Conservation (phyloP, 2,888 invertebrate species). For the Perithous albicinctus region DNA sequence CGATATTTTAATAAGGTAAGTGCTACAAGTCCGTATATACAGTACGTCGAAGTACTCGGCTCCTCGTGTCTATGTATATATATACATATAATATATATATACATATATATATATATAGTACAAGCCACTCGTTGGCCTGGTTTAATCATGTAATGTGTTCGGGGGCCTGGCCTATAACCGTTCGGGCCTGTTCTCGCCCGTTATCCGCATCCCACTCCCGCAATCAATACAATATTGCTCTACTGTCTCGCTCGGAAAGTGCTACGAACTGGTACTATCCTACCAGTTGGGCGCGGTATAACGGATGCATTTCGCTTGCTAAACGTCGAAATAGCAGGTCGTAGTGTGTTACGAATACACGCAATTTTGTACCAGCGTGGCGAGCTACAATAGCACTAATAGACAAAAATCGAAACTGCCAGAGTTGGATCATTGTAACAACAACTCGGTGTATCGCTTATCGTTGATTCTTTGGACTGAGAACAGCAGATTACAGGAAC, state of each 20-base stretch:
- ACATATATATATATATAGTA: too few relatives aligned
- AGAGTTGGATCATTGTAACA: not conserved
- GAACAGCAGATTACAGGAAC: not conserved
- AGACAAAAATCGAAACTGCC: constrained; percentile 49
- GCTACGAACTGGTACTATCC: constrained; percentile 7
- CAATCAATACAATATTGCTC: constrained; percentile 84
- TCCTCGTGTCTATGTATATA: too few relatives aligned
- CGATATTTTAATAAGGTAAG: constrained; percentile 85
- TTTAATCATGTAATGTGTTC: constrained; percentile 85
- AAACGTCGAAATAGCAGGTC: constrained; percentile 71
- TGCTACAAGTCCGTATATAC: constrained; percentile 82
- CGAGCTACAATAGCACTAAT: constrained; percentile 1
- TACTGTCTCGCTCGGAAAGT: constrained; percentile 60
- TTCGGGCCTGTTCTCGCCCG: constrained; percentile 61
- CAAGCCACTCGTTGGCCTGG: constrained; percentile 78
- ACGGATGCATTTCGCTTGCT: constrained; percentile 78
- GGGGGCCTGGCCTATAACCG: constrained; percentile 78
- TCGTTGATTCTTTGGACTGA: not conserved
- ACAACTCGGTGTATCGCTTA: constrained; percentile 15
- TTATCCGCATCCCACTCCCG: constrained; percentile 61
- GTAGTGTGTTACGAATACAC: not conserved
- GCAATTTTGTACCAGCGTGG: constrained; percentile 2
- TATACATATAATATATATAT: too few relatives aligned
- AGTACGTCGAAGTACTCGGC: constrained; percentile 46
- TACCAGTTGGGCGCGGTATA: constrained; percentile 77